A percentile compares a stretch with the other conserved stretches of the same genome.
Evolutionary conservation across 2,113 vertebrate species (phyloP).

Genomic region (Oxyruncus cristatus): DNA sequence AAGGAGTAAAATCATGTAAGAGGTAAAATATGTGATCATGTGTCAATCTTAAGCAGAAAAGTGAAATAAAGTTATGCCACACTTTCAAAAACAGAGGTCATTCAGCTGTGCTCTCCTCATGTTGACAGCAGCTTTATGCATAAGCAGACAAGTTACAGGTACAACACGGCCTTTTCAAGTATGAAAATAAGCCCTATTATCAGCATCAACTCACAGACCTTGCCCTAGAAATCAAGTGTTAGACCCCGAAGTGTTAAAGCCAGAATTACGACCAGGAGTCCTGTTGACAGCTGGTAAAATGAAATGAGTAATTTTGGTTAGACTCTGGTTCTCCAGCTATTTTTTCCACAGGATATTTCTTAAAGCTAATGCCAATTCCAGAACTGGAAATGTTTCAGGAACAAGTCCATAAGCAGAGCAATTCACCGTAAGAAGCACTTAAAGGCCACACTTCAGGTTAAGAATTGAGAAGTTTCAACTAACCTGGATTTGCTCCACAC

Average conservation of each 20-base stretch:
- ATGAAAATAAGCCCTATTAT: not conserved
- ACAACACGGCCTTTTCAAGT: not conserved
- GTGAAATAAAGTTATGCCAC: not conserved
- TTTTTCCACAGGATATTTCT: not conserved
- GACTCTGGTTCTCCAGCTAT: not conserved
- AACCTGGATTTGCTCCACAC: not conserved
- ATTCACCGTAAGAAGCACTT: not conserved
- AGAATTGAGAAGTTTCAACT: not conserved
- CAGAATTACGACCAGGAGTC: not conserved
- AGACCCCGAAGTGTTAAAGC: not conserved
- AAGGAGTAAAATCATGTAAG: not conserved
- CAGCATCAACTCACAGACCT: not conserved
- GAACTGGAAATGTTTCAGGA: not conserved
- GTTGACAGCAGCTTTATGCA: not conserved
- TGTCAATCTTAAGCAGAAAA: not conserved
- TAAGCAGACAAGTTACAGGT: not conserved
- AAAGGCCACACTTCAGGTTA: not conserved
- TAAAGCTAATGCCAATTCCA: not conserved
- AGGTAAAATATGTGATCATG: not conserved
- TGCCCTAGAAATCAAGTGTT: not conserved
- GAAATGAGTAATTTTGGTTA: not conserved
- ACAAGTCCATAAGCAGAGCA: not conserved
- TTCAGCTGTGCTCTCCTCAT: not conserved
- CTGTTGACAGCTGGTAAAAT: not conserved
- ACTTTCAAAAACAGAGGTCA: not conserved